Conservation (phyloP, 1,140 invertebrate species). For the Lamellibrachia luymesi region DNA sequence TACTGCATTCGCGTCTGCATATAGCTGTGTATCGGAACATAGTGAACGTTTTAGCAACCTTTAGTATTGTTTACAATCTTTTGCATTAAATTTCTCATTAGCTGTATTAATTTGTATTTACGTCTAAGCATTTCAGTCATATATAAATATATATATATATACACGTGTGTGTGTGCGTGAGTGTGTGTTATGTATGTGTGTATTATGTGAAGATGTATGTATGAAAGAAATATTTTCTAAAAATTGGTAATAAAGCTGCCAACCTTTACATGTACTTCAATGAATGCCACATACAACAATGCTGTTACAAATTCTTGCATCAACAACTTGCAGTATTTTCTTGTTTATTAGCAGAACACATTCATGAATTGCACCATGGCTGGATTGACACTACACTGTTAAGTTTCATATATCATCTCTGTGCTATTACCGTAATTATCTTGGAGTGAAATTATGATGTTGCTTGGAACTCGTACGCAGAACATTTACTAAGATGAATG, state of each 20-base stretch:
- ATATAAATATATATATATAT: too few species aligned
- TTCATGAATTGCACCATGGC: not conserved
- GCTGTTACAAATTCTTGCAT: not conserved
- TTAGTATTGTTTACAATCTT: too few species aligned
- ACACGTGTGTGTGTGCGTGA: not conserved
- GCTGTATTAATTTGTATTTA: too few species aligned
- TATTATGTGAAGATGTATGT: not conserved
- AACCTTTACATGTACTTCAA: constrained; percentile 1
- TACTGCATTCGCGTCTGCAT: too few species aligned
- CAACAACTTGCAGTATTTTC: not conserved
- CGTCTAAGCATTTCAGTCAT: too few species aligned
- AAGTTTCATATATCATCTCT: not conserved
- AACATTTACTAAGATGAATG: not conserved
- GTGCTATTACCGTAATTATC: not conserved
- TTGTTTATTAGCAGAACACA: not conserved
- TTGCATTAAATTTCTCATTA: too few species aligned
- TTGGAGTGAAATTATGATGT: not conserved
- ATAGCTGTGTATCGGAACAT: too few species aligned
- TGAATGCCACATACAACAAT: not conserved
- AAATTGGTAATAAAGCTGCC: not conserved
- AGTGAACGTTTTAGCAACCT: too few species aligned
- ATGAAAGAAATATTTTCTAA: not conserved
- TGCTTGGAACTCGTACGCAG: not conserved
- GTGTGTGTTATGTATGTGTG: not conserved
- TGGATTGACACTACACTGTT: not conserved